phyloP scores from a whole-genome alignment of 2,113 vertebrate species.

The Salvelinus alpinus region DNA sequence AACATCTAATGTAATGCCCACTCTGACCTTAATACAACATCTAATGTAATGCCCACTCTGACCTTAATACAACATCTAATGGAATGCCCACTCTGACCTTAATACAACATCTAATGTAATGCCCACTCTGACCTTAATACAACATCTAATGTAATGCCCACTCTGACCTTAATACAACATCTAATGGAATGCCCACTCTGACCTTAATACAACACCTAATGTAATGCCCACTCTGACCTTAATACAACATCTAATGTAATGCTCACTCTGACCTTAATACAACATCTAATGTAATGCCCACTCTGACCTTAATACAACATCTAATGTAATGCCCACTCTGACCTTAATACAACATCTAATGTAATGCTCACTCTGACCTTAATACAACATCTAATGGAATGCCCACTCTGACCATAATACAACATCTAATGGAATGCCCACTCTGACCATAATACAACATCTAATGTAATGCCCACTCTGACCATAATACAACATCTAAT shows the following conservation, averaged over 20 bases:
- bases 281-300: too few relatives aligned
- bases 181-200: background rate
- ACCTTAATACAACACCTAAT: background rate
- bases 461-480: background rate
- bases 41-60: background rate
- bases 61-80: background rate
- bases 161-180: background rate
- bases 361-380: background rate
- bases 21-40: background rate
- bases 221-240: background rate
- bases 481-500: too few relatives aligned
- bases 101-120: background rate
- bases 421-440: too few relatives aligned
- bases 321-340: background rate
- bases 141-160: too few relatives aligned
- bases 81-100: background rate
- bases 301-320: background rate
- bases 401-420: background rate
- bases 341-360: background rate
- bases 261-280: background rate
- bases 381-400: background rate
- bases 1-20: too few relatives aligned
- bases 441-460: background rate
- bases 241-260: background rate
- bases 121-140: background rate